A percentile compares a stretch with the other conserved stretches of the same genome.
Conservation (phyloP, 2,888 invertebrate genomes). For the Drosophila testacea region DNA sequence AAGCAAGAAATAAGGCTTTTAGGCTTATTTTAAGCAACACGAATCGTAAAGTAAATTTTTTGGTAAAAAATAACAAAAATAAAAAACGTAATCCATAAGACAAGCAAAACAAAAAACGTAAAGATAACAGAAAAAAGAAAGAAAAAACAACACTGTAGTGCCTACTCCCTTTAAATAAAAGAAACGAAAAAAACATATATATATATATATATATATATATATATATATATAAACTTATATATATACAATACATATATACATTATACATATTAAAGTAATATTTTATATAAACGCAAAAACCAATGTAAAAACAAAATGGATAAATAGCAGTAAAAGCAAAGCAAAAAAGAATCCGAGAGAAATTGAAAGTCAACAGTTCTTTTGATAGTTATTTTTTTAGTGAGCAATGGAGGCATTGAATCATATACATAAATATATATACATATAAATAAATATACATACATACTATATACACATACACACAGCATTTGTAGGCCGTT, state of each 20-base stretch:
- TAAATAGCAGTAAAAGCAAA: conserved; percentile 31
- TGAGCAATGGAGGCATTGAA: conserved; percentile 74
- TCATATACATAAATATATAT: conserved; percentile 54
- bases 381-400: conserved; percentile 79
- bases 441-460: conserved; percentile 47
- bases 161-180: conserved; percentile 80
- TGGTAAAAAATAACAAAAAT: conserved; percentile 45
- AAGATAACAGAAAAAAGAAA: conserved; percentile 45
- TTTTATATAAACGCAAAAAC: conserved; percentile 69
- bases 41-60: conserved; percentile 57
- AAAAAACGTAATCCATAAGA: conserved; percentile 55
- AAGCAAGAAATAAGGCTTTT: conserved; percentile 59
- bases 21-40: conserved; percentile 63
- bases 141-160: conserved; percentile 82
- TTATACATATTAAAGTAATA: conserved; percentile 75
- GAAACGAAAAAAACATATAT: conserved; percentile 43
- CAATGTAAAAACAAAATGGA: conserved; percentile 37
- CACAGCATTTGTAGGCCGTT: conserved; percentile 42
- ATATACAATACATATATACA: conserved; percentile 74
- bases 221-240: conserved; percentile 46
- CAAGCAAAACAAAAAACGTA: conserved; percentile 34
- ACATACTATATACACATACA: conserved; percentile 43
- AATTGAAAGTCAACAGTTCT: conserved; percentile 69
- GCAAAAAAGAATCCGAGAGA: conserved; percentile 22
- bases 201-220: conserved; percentile 39